A percentile compares a stretch with the other conserved stretches of the same genome.
Conservation (phyloP, 2,797 vertebrate genomes). For the Amblyraja radiata region DNA sequence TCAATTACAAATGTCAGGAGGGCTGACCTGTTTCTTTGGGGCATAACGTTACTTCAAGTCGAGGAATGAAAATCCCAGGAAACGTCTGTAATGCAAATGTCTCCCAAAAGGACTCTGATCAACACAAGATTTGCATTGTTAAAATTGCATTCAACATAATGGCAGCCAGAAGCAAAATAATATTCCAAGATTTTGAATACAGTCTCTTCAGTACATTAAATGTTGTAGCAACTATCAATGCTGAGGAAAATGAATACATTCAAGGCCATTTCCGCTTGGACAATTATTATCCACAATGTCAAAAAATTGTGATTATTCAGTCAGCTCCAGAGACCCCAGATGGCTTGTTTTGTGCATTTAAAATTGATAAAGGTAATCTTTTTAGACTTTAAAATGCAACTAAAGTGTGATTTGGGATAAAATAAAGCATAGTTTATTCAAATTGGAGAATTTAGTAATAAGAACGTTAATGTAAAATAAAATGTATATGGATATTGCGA, state of each 20-base stretch:
- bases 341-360: background rate
- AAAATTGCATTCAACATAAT: background rate
- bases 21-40: background rate
- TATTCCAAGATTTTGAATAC: no score
- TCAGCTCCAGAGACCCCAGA: background rate
- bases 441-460: background rate
- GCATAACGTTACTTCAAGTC: background rate
- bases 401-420: background rate
- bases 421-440: background rate
- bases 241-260: background rate
- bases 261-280: background rate
- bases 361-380: background rate
- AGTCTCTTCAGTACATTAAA: no score
- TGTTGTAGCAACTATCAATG: background rate
- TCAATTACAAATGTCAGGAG: background rate
- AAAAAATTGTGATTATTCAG: background rate
- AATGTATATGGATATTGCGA: background rate
- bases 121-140: background rate
- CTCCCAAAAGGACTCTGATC: background rate
- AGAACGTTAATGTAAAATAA: background rate
- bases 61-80: background rate
- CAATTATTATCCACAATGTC: background rate
- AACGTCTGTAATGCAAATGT: background rate
- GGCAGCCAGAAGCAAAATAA: background rate
- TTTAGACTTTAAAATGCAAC: background rate